phyloP scores from a whole-genome alignment of 37 sponge, comb jelly and placozoan genomes.

The Hexactinellida sp. region DNA sequence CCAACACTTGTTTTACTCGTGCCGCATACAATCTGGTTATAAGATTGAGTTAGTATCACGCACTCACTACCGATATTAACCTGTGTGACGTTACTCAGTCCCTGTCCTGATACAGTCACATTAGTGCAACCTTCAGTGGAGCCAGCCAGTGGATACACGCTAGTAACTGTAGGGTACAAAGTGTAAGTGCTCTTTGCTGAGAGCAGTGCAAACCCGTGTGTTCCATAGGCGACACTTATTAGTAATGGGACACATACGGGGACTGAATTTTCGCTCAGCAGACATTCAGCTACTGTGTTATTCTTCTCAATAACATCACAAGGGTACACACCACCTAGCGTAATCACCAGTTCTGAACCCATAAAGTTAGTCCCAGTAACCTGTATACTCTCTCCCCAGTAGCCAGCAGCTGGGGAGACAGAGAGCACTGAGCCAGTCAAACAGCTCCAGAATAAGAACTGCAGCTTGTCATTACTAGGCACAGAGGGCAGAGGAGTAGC shows the following conservation, averaged over 20 bases:
- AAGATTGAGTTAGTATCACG: not conserved
- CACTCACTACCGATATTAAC: not conserved
- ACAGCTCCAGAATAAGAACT: constrained; percentile 7
- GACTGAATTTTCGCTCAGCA: not conserved
- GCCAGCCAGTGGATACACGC: not conserved
- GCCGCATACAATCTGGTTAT: not conserved
- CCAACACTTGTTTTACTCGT: not conserved
- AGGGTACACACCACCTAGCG: not conserved
- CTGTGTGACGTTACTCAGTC: not conserved
- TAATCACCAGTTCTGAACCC: not conserved
- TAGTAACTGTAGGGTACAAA: not conserved
- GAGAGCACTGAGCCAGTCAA: not conserved
- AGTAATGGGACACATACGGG: not conserved
- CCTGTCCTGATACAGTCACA: not conserved
- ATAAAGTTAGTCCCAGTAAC: not conserved
- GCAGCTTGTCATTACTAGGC: not conserved
- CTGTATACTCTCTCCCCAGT: not conserved
- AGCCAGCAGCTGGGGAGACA: not conserved
- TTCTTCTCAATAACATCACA: not conserved
- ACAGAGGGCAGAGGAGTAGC: not conserved
- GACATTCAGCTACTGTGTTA: not conserved
- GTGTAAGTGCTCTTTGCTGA: not conserved
- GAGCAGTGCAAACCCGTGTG: not conserved
- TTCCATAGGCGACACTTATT: not conserved
- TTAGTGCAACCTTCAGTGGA: not conserved